These are phyloP conservation scores for Micrastur ruficollis DNA, from an alignment of 2,797 vertebrate genomes.

Conservation along the genomic window DNA sequence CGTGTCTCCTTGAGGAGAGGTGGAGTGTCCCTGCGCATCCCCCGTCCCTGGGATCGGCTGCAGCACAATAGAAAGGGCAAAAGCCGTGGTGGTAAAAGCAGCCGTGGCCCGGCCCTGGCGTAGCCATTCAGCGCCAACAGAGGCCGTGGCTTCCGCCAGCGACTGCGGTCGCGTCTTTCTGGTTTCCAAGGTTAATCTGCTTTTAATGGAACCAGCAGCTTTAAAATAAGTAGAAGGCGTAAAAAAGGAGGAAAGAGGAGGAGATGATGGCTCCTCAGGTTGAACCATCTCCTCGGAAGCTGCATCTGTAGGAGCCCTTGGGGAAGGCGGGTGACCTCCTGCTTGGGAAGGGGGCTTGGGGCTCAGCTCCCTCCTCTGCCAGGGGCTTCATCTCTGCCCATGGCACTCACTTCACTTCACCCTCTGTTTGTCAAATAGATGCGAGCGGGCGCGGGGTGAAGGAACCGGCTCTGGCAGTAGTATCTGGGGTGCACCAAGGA, in stretches of 20 bases:
- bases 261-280: not conserved
- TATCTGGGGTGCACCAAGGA: not conserved
- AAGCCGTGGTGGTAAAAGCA: not conserved
- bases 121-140: not conserved
- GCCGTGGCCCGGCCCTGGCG: not conserved
- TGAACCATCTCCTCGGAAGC: not conserved
- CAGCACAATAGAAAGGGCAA: not conserved
- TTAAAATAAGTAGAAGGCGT: not conserved
- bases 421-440: accelerated
- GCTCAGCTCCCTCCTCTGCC: not conserved
- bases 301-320: not conserved
- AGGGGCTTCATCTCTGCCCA: accelerated
- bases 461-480: not conserved
- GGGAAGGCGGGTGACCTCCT: not conserved
- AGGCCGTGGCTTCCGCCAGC: not conserved
- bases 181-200: not conserved
- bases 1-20: not conserved
- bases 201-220: not conserved
- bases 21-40: too few species aligned
- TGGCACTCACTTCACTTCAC: accelerated
- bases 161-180: accelerated
- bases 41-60: accelerated
- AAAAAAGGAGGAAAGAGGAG: not conserved
- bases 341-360: not conserved
- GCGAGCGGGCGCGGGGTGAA: not conserved